Conservation (phyloP, 2,888 invertebrate species). For the Xanthostigma xanthostigma region DNA sequence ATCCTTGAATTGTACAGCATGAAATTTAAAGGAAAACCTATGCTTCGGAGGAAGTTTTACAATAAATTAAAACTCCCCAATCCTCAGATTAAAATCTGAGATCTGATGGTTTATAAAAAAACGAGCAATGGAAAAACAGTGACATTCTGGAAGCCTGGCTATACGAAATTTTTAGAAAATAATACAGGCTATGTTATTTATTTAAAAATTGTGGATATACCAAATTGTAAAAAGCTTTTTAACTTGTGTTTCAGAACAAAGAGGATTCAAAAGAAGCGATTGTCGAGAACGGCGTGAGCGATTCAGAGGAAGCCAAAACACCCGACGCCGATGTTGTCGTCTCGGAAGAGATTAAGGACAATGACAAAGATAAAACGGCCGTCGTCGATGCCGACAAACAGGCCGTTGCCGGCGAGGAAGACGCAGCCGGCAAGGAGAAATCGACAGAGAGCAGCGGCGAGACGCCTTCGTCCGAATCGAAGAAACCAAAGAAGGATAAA, state of each 20-base stretch:
- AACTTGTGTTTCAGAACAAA: conserved; percentile 21
- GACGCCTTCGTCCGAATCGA: conserved; percentile 15
- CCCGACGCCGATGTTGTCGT: conserved; percentile 19
- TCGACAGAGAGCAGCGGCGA: conserved; percentile 23
- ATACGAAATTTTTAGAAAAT: too few relatives aligned
- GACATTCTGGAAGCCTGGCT: too few relatives aligned
- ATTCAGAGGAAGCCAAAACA: conserved; percentile 22
- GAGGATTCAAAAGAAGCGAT: conserved; percentile 21
- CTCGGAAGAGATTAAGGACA: conserved; percentile 25
- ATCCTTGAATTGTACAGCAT: too few relatives aligned
- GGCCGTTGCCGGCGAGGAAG: conserved; percentile 28
- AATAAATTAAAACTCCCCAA: too few relatives aligned
- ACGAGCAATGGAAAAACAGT: too few relatives aligned
- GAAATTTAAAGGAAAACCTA: too few relatives aligned
- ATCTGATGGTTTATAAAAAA: too few relatives aligned
- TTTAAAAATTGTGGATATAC: too few relatives aligned
- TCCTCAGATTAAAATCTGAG: too few relatives aligned
- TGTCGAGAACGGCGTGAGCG: conserved; percentile 26
- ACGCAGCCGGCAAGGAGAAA: conserved; percentile 36
- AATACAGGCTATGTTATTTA: too few relatives aligned
- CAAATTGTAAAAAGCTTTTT: too few relatives aligned
- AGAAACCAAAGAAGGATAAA: conserved; percentile 30
- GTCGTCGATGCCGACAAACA: conserved; percentile 19
- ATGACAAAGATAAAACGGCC: conserved; percentile 28
- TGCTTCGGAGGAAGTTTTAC: too few relatives aligned